Evolutionary conservation across 1,140 invertebrate genomes (phyloP).

Genomic region (Drosophila seguyi): DNA sequence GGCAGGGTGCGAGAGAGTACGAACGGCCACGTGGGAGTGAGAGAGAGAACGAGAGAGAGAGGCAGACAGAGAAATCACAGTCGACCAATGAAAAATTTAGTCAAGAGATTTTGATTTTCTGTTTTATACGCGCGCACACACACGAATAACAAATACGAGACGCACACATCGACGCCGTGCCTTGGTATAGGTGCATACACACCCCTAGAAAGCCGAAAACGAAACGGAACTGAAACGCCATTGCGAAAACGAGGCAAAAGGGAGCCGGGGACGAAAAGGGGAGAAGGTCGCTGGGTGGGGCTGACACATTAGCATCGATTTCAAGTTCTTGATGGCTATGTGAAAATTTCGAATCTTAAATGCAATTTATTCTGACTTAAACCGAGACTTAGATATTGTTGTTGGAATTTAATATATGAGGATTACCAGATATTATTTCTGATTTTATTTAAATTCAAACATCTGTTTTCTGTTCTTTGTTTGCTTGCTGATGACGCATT

Average conservation of each 20-base stretch:
- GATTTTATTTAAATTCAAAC: too few relatives aligned
- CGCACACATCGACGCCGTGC: slow-evolving; percentile 49
- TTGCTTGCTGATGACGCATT: background rate
- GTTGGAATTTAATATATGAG: too few relatives aligned
- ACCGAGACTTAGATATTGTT: background rate
- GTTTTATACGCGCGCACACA: slow-evolving; percentile 81
- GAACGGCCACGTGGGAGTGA: slow-evolving; percentile 20
- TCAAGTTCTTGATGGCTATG: slow-evolving; percentile 55
- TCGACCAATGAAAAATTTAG: slow-evolving; percentile 86
- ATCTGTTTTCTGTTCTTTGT: too few relatives aligned
- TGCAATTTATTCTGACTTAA: slow-evolving; percentile 44
- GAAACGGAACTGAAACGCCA: slow-evolving; percentile 40
- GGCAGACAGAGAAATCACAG: slow-evolving; percentile 82
- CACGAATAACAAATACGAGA: slow-evolving; percentile 56
- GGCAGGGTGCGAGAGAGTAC: slow-evolving; percentile 25
- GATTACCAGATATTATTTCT: too few relatives aligned
- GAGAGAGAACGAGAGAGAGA: slow-evolving; percentile 34
- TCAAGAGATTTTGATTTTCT: slow-evolving; percentile 85
- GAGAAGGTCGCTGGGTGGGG: slow-evolving; percentile 26
- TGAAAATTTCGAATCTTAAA: slow-evolving; percentile 53
- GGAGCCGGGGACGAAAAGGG: slow-evolving; percentile 7
- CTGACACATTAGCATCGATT: slow-evolving; percentile 49
- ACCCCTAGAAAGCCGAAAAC: slow-evolving; percentile 68
- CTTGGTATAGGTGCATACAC: slow-evolving; percentile 52
- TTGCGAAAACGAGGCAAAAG: slow-evolving; percentile 29